Evolutionary conservation across 1,140 invertebrate genomes (phyloP).

Genomic region (Drosophila mayri): DNA sequence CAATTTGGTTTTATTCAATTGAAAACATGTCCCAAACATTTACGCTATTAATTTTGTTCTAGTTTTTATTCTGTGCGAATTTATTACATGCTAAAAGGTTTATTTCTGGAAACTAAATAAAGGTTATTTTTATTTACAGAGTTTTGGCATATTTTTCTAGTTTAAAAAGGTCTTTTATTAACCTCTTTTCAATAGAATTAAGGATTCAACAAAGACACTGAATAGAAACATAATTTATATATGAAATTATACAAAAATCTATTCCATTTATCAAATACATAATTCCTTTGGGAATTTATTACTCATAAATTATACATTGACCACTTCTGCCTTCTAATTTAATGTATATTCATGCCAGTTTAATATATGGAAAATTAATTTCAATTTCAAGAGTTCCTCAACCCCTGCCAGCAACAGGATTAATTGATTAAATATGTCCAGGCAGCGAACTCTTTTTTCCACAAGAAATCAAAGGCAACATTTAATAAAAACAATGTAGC

Average conservation of each 20-base stretch:
- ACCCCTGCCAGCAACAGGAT: slow-evolving; percentile 1
- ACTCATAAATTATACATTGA: not conserved
- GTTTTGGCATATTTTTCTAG: not conserved
- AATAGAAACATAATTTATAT: not conserved
- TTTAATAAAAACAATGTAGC: slow-evolving; percentile 21
- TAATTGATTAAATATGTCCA: slow-evolving; percentile 46
- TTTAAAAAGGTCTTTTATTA: not conserved
- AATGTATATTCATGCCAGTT: not conserved
- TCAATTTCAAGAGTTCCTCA: not conserved
- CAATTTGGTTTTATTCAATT: slow-evolving; percentile 9
- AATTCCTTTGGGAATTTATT: slow-evolving; percentile 4
- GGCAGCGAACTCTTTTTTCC: not conserved
- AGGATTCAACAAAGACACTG: not conserved
- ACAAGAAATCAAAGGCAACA: slow-evolving; percentile 12
- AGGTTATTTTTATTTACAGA: not conserved
- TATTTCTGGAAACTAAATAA: not conserved
- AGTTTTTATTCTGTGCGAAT: not conserved
- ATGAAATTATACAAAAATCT: not conserved
- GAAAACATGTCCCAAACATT: not conserved
- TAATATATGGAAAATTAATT: slow-evolving; percentile 30
- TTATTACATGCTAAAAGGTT: not conserved
- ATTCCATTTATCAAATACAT: not conserved
- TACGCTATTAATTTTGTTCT: not conserved
- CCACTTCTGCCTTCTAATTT: not conserved
- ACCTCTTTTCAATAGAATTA: not conserved